Evolutionary conservation across 2,888 invertebrate genomes (phyloP), one percentile per base, ranked within the genome.

Genomic region (Phalera bucephala): DNA sequence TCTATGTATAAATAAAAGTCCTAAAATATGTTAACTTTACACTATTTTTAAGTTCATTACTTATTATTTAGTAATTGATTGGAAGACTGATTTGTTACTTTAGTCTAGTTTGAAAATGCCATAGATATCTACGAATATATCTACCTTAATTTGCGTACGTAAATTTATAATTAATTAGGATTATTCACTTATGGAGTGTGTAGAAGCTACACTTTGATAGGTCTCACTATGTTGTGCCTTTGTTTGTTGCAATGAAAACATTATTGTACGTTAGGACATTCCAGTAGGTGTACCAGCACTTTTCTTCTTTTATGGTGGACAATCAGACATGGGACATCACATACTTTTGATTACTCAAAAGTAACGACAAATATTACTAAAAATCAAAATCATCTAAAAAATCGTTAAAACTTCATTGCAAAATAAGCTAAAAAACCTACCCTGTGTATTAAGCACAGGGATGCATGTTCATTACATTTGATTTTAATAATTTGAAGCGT

Each of bases 101-200:
- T 88, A 88, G 87, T 89, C 88, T 89, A 89, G 87, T 89, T 88
- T 80, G 82, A 83, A 78, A 86, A 88, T 88, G 89, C 89, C 89
- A 89, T 89, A 87, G 87, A 87, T 84, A 58, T 46, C 47, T 58
- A 81, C 77, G 62, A 71, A 59, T 65, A 64, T 74, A 67, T 68
- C 64, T 68, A 76, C 71, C 62, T 64, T 78, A 75, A 70, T 78
- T 79, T 66, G 69, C 75, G 68, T 71, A 71, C 61, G 68, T 69
- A 68, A 74, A 63, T 48, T 40, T 65, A 48, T 68, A 61, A 62
- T 63, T 70, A 69, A 63, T 64, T 79, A 76, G 68, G 71, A 77
- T 73, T 52, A 39, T 59, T 69, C 75, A 74, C 68, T 65, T 67
- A 66, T 72, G 53, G 73, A 70, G 74, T 75, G 80, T 74, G 79